A percentile compares a stretch with the other conserved stretches of the same genome.
phyloP scores from a whole-genome alignment of 2,113 vertebrate genomes.

The Athene cunicularia region DNA sequence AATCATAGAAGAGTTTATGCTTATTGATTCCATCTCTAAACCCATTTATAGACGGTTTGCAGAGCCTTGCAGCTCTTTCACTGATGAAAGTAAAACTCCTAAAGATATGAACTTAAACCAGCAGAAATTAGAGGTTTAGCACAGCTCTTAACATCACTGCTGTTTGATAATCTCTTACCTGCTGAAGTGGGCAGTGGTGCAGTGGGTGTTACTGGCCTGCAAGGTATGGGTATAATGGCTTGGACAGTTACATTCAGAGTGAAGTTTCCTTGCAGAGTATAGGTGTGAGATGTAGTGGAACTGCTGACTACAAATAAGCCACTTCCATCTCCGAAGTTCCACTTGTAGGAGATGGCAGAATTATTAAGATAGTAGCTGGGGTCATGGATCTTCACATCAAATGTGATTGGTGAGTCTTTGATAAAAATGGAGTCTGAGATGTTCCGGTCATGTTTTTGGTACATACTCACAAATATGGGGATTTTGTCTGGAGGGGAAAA shows the following conservation, averaged over 20 bases:
- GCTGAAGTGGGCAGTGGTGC: conserved; percentile 36
- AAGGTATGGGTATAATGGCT: conserved; percentile 83
- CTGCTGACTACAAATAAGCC: conserved; percentile 82
- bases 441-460: conserved; percentile 86
- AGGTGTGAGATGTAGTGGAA: conserved; percentile 81
- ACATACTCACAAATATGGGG: conserved; percentile 85
- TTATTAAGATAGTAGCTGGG: conserved; percentile 89
- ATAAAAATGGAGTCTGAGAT: conserved; percentile 85
- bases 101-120: not conserved
- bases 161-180: conserved; percentile 47
- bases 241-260: conserved; percentile 85
- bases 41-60: not conserved
- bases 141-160: not conserved
- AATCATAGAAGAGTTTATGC: not conserved
- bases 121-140: not conserved
- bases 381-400: conserved; percentile 86
- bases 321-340: conserved; percentile 91
- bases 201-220: conserved; percentile 75
- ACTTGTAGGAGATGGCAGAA: conserved; percentile 85
- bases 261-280: conserved; percentile 81
- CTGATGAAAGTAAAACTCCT: not conserved
- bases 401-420: conserved; percentile 83
- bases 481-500: conserved; percentile 83
- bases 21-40: not conserved
- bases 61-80: not conserved